These are phyloP conservation scores for Gymnoscopelus microlampas DNA, from an alignment of 2,797 vertebrate species.

Conservation along the genomic window DNA sequence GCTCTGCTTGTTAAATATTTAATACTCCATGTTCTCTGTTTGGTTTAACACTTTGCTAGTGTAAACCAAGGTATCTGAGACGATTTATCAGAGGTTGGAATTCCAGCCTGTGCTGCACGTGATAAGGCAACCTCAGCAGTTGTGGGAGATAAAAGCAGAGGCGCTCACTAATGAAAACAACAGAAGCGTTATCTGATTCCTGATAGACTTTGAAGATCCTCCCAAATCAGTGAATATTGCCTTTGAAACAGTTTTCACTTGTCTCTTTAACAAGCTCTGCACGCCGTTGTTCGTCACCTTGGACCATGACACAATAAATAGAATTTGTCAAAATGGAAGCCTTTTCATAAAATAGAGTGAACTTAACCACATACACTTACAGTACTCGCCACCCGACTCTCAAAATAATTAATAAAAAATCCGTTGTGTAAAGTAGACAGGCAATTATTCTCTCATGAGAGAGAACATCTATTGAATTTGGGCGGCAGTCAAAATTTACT, in stretches of 20 bases:
- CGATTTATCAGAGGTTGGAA: slow-evolving; percentile 76
- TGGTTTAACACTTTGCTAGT: slow-evolving; percentile 63
- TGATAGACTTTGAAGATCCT: slow-evolving; percentile 76
- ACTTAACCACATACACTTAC: slow-evolving; percentile 31
- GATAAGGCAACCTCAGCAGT: slow-evolving; percentile 77
- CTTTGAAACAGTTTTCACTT: slow-evolving; percentile 73
- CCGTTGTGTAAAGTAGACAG: slow-evolving; percentile 31
- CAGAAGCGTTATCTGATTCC: slow-evolving; percentile 77
- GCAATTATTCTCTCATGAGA: slow-evolving; percentile 47
- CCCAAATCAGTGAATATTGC: slow-evolving; percentile 63
- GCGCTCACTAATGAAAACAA: slow-evolving; percentile 75
- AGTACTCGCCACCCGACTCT: too few relatives aligned
- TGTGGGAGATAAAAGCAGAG: slow-evolving; percentile 76
- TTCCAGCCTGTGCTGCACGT: slow-evolving; percentile 71
- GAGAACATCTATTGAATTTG: slow-evolving; percentile 45
- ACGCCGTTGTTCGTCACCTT: slow-evolving; percentile 54
- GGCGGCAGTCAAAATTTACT: slow-evolving; percentile 41
- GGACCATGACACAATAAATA: slow-evolving; percentile 26
- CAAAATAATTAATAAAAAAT: neutral
- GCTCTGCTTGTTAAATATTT: slow-evolving; percentile 38
- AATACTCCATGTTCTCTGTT: slow-evolving; percentile 23
- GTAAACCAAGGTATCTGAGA: slow-evolving; percentile 62
- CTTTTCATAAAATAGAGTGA: slow-evolving; percentile 34
- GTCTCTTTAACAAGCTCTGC: slow-evolving; percentile 61
- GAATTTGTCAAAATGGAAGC: slow-evolving; percentile 14